These are phyloP conservation scores for Athene noctua DNA, from an alignment of 2,113 vertebrate species.

Conservation along the genomic window DNA sequence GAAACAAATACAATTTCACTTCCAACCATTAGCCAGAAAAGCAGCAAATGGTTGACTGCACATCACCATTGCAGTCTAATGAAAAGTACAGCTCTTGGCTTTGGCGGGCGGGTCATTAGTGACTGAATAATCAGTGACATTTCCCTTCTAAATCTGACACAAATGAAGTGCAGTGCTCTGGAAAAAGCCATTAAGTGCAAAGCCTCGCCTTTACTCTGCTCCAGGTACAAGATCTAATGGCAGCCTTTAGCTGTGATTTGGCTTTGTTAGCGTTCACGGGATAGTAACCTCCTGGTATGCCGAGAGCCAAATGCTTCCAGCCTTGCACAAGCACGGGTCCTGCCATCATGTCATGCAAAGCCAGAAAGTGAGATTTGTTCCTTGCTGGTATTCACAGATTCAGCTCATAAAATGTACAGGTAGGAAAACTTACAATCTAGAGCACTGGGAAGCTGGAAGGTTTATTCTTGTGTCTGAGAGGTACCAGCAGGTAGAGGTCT, in stretches of 20 bases:
- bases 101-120: conserved; percentile 43
- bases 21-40: conserved; percentile 50
- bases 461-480: background rate
- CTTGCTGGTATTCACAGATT: background rate
- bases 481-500: background rate
- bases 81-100: conserved; percentile 54
- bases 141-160: conserved; percentile 57
- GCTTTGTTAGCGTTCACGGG: background rate
- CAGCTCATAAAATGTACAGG: background rate
- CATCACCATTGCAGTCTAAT: conserved; percentile 42
- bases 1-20: conserved; percentile 57
- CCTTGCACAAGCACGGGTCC: background rate
- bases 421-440: background rate
- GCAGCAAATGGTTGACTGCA: conserved; percentile 55
- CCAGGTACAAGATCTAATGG: conserved; percentile 3
- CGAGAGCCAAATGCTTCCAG: background rate
- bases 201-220: conserved; percentile 29
- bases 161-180: conserved; percentile 38
- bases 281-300: background rate
- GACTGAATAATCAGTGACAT: conserved; percentile 70
- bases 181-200: conserved; percentile 62
- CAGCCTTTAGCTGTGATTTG: background rate
- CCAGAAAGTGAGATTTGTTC: background rate
- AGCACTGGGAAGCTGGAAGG: background rate
- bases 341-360: background rate